Percentiles rank a stretch among this genome's conserved stretches.
Evolutionary conservation across 2,797 vertebrate species (phyloP).

Genomic region (Gymnothorax javanicus): DNA sequence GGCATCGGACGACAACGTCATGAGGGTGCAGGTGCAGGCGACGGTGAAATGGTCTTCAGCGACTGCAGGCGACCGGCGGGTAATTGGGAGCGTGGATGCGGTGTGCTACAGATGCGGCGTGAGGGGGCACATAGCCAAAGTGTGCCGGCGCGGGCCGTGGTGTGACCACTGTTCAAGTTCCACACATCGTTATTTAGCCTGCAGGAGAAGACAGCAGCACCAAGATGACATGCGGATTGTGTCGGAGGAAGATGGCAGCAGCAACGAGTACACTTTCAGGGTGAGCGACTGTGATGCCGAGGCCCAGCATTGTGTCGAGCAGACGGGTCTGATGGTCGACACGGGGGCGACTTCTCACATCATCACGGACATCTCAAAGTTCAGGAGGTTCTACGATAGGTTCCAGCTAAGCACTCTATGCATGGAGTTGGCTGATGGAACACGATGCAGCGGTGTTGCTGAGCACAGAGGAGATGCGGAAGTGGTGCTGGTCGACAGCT

Average conservation of each 20-base stretch:
- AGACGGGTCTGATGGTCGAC: no score
- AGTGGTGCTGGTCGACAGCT: slow-evolving; percentile 15
- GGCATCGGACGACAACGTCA: not conserved
- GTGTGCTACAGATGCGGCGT: not conserved
- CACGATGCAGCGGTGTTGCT: not conserved
- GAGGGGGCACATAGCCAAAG: not conserved
- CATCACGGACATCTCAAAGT: not conserved
- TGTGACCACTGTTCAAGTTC: slow-evolving; percentile 31
- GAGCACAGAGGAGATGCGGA: slow-evolving; percentile 22
- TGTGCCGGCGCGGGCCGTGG: slow-evolving; percentile 1
- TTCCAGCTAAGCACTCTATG: slow-evolving; percentile 22
- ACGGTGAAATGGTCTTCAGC: not conserved
- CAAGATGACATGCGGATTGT: not conserved
- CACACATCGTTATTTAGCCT: not conserved
- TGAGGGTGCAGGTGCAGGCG: not conserved
- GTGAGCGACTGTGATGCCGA: not conserved
- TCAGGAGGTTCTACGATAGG: slow-evolving; percentile 11
- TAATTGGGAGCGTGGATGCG: not conserved
- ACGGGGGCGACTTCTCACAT: slow-evolving; percentile 31
- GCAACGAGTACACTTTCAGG: not conserved
- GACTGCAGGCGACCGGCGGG: no score
- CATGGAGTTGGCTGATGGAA: slow-evolving; percentile 26
- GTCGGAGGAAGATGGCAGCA: not conserved
- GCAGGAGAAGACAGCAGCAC: not conserved
- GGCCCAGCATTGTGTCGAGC: slow-evolving; percentile 19